Conservation (phyloP, 2,113 vertebrate species). For the Greenwoodochromis staneri region DNA sequence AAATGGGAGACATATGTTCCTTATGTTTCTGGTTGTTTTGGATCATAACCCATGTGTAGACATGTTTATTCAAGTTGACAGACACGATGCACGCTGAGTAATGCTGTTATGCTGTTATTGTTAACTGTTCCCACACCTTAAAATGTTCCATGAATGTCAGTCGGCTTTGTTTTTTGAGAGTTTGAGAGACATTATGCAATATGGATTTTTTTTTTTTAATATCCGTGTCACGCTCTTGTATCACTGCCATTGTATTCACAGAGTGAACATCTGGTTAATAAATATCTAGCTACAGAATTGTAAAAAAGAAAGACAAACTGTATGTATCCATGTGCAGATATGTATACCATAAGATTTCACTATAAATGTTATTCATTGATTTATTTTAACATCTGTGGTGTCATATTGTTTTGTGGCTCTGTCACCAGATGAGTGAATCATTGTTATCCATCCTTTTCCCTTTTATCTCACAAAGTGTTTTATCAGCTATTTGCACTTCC, state of each 20-base stretch:
- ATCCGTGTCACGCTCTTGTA: fast-evolving
- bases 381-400: not conserved
- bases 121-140: not conserved
- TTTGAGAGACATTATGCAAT: not conserved
- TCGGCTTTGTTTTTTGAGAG: not conserved
- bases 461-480: not conserved
- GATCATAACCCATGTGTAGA: not conserved
- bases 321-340: not conserved
- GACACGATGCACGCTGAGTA: fast-evolving
- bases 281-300: not conserved
- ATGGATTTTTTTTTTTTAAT: not conserved
- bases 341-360: not conserved
- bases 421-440: not conserved
- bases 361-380: not conserved
- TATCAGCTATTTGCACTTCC: conserved; percentile 26
- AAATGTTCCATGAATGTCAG: not conserved
- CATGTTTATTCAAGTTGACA: not conserved
- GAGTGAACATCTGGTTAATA: not conserved
- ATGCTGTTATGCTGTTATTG: not conserved
- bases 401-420: not conserved
- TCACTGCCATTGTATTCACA: not conserved
- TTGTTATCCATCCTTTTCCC: not conserved
- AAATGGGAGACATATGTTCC: not conserved
- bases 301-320: not conserved
- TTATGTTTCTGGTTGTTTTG: not conserved